Evolutionary conservation across 1,140 invertebrate genomes (phyloP), one percentile per base, ranked within the genome.

Genomic region (Lordiphosa clarofinis): DNA sequence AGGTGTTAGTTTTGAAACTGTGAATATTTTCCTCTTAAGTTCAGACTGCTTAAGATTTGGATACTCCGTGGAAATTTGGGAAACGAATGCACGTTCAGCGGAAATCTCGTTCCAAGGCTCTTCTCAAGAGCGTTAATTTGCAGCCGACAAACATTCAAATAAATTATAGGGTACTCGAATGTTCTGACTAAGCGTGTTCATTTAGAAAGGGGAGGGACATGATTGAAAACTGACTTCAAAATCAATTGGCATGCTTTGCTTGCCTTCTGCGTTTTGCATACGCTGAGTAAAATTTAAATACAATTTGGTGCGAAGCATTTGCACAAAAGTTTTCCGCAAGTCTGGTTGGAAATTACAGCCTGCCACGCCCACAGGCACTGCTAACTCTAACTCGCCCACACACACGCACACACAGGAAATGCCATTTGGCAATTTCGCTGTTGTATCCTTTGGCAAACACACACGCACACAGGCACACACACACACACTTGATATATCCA

Each of bases 381-480:
- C n/a, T n/a, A 13, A 24, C 24, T 31, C 31, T 31, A 12, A 11
- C 42, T 21, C 43, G 21, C 43, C 24, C 11, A 46, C 5, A 33
- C 11, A 46, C 5, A 33, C 37, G 1, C 53, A 11, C 50, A 39
- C 44, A 49, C 58, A 57, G 42, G 47, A 64, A 71, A 71, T 63
- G 61, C 57, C 75, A 79, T 79, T 79, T 81, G 65, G 75, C 60
- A 81, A 81, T 74, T 81, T 75, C 55, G 54, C 50, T 56, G 46
- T 56, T 71, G 69, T 69, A 79, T 78, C 69, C 74, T 73, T 73
- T 66, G 60, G 68, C 47, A 67, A 57, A 66, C 54, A 64, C 9
- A 28, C 35, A 21, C 33, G n/a, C 37, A 9, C 37, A 9, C 37
- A 35, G 4, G n/a, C 21, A 15, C 12, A 38, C 60, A 43, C 19